Evolutionary conservation across 2,113 vertebrate species (phyloP).

Genomic region (Gopherus evgoodei): DNA sequence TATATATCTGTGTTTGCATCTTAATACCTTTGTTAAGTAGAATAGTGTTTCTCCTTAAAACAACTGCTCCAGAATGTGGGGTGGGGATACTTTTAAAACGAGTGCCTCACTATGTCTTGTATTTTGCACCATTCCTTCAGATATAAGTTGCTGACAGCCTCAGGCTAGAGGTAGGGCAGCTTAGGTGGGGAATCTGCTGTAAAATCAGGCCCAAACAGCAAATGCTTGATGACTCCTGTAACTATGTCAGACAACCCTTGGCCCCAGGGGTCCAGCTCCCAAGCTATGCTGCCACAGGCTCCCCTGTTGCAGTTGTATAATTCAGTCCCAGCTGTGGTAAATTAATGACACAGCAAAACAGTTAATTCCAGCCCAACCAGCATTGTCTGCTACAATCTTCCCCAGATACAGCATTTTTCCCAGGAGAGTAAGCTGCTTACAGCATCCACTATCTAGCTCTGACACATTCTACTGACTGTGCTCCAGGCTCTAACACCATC

Average conservation of each 20-base stretch:
- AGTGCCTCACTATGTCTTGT: neutral
- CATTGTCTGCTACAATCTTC: neutral
- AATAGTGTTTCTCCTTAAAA: neutral
- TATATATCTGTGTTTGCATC: neutral
- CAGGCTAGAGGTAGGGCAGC: neutral
- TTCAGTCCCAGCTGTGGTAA: neutral
- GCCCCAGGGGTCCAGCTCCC: neutral
- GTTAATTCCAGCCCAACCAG: neutral
- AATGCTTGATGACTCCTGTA: neutral
- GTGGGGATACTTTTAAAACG: neutral
- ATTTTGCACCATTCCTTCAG: neutral
- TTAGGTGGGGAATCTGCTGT: neutral
- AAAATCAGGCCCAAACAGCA: neutral
- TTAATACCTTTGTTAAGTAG: neutral
- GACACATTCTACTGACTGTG: neutral
- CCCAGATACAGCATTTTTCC: neutral
- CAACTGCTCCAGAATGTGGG: neutral
- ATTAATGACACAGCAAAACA: neutral
- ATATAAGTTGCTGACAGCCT: neutral
- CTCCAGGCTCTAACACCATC: neutral
- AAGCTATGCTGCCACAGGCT: neutral
- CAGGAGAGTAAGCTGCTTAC: neutral
- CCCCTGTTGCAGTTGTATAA: rapidly evolving
- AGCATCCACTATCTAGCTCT: neutral
- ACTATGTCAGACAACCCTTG: neutral